Evolutionary conservation across 2,888 invertebrate genomes (phyloP), one percentile per base, ranked within the genome.

Genomic region (Caenorhabditis parvicauda): DNA sequence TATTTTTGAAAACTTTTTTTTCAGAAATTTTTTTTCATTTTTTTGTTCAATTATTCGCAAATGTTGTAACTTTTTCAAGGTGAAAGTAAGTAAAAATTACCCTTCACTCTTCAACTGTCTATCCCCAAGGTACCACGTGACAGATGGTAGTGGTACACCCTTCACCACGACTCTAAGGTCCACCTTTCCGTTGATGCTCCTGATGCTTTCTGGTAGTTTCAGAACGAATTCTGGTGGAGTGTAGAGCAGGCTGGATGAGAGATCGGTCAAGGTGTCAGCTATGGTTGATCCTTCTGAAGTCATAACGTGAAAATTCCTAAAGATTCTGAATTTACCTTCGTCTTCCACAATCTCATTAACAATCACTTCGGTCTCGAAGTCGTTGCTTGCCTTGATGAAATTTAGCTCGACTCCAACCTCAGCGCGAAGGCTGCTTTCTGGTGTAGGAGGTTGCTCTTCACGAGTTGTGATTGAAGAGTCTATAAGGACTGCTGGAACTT

Each of bases 251-350:
- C 69, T 70, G 12, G 64, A 66, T 14, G 71, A 67, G 14, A 69
- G 46, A 6, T 70, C 67, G 12, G 74, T 71, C 28, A 68, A 59
- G 4, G 72, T 74, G 32, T 72, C 72, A 21, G 71, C 70, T n/a
- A 70, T 59, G 1, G 74, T 72, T 1, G 72, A 73, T 14, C 67
- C 67, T 60, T 74, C 74, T 74, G 51, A n/a, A n/a, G n/a, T n/a
- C n/a, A n/a, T n/a, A n/a, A n/a, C n/a, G n/a, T n/a, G n/a, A 46
- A 73, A 58, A 24, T 19, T 43, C 35, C n/a, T 24, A 50, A 17
- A 2, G 4, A 3, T 22, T 19, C 29, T 42, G 25, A 21, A n/a
- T 35, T 28, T 14, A 52, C 66, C 69, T 41, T 69, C 69, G 52
- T 69, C 69, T 39, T 54, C 63, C 25, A 63, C 53, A 12, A 62